Evolutionary conservation across 2,888 invertebrate genomes (phyloP), one percentile per base, ranked within the genome.

Genomic region (Drosophila gaucha): DNA sequence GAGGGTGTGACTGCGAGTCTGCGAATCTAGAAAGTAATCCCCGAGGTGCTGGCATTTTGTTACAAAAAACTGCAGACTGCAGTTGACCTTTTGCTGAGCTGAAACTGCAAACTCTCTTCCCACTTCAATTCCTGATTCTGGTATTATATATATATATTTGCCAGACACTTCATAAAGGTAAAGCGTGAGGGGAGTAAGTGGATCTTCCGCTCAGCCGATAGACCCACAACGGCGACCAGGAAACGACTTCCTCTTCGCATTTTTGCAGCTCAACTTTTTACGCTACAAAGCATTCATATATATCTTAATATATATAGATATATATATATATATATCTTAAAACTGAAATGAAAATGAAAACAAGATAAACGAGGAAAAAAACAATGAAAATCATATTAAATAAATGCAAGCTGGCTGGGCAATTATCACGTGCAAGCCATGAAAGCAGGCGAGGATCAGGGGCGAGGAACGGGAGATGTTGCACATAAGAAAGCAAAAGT

Each of bases 391-490:
- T 60, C 67, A 56, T 66, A 74, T 58, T 18, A 39, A 72, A 59
- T 49, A 62, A 60, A 62, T 47, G 59, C 80, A 58, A 63, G 54
- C 56, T 46, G 60, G 51, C 54, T n/a, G 56, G 65, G 65, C 86
- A 80, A 80, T 80, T 80, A 80, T 80, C 79, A 85, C 85, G 80
- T 69, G 80, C 83, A 83, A 70, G 67, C 70, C 76, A 80, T 76
- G 70, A 86, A 80, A n/a, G 28, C 22, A 41, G 20, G 33, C 14
- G 10, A 16, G 24, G 24, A 41, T 24, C 3, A 12, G 14, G 2
- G 14, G 35, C 30, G 39, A 18, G 16, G 10, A 10, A 14, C 14
- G 22, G 36, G n/a, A 12, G 26, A 20, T 46, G 46, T 30, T 46
- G 24, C 47, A 35, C 26, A 20, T n/a, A 18, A 31, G 55, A 59